Evolutionary conservation across 1,140 invertebrate genomes (phyloP).

Genomic region (Diachasma alloeum): DNA sequence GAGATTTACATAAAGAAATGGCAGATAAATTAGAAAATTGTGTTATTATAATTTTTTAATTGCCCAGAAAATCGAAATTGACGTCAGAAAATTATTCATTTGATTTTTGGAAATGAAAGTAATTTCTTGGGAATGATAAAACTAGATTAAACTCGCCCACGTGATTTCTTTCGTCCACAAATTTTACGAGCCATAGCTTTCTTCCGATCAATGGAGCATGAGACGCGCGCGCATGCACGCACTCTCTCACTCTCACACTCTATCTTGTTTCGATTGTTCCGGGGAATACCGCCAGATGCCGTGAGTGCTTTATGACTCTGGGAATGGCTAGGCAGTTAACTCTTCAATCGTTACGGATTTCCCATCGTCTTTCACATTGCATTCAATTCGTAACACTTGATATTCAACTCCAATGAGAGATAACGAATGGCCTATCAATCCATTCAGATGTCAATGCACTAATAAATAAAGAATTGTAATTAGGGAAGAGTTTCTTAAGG

Average conservation of each 20-base stretch:
- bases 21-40: no score
- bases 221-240: slow-evolving; percentile 51
- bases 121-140: neutral
- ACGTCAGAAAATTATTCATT: no score
- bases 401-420: neutral
- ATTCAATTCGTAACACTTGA: neutral
- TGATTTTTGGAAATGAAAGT: no score
- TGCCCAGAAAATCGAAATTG: no score
- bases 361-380: slow-evolving; percentile 10
- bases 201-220: slow-evolving; percentile 60
- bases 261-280: slow-evolving; percentile 53
- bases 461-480: no score
- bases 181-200: slow-evolving; percentile 47
- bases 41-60: no score
- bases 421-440: neutral
- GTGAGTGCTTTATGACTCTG: slow-evolving; percentile 55
- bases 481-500: no score
- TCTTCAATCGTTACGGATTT: slow-evolving; percentile 49
- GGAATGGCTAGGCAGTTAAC: slow-evolving; percentile 44
- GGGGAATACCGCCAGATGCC: slow-evolving; percentile 53
- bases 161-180: slow-evolving; percentile 24
- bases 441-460: neutral
- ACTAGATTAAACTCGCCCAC: neutral
- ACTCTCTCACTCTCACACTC: slow-evolving; percentile 30
- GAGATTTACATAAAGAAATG: no score